Base-by-base conservation (phyloP, 2,113 vertebrate species). In the Sorex fumeus region DNA sequence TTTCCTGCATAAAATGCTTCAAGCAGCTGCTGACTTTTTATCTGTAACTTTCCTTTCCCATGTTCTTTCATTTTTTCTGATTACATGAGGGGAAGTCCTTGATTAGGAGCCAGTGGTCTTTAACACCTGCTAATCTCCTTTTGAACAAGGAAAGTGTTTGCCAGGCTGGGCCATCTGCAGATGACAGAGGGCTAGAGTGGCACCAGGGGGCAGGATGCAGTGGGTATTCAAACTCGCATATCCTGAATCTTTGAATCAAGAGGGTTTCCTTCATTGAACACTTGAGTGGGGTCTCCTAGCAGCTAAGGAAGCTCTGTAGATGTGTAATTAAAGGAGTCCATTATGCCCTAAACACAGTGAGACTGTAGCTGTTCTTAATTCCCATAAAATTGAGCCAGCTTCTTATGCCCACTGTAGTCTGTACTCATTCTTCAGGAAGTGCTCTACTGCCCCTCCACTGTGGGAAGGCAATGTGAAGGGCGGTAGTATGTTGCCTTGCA, bases 201-300 rank as follows among this genome's bases (percentile, higher is more conserved):
- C 70, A 95, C 87, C 94, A 94, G 95, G 94, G 95, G 94, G 88
- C 96, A 97, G 95, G 96, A 96, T 96, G 80, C 87, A 95, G 86
- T 88, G 80, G 66, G 80, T 72, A 96, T 92, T 95, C 95, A 93
- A 92, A 95, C 90, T 19, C 9, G 28, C 84, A 91, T 96, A 96
- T 96, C 95, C 96, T 96, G 95, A 95, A 18, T 95, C 95, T 96
- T 94, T 95, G 93, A 96, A 96, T 96, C 96, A 97, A 95, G 95
- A 95, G 95, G 95, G 88, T 96, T 95, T 92, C 95, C 95, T 96
- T 87, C 95, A 95, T 93, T 96, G 92, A 94, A 32, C 95, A 95
- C 95, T 97, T 96, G 87, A 97, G 96, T 93, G 92, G 91, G 94
- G 94, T 95, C 95, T 94, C 96, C 89, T 95, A 95, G 95, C 89